Evolutionary conservation across 2,797 vertebrate genomes (phyloP).

Genomic region (Moxostoma hubbsi): DNA sequence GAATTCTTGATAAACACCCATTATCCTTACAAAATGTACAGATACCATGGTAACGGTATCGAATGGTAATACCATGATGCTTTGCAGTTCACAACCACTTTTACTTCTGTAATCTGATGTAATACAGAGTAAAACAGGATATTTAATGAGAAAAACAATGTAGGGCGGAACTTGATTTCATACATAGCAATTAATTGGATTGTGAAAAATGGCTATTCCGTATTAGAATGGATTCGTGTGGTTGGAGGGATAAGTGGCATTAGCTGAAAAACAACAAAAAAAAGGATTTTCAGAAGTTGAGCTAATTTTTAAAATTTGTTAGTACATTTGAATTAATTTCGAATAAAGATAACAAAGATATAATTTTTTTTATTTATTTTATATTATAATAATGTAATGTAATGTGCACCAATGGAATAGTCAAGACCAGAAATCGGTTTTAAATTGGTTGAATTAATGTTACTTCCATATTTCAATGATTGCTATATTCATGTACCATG

Average conservation of each 20-base stretch:
- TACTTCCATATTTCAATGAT: too few relatives aligned
- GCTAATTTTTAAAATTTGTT: too few relatives aligned
- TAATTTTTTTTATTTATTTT: too few relatives aligned
- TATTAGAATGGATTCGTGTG: neutral
- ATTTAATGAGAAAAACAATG: neutral
- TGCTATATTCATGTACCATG: too few relatives aligned
- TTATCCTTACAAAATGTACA: too few relatives aligned
- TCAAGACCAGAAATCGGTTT: too few relatives aligned
- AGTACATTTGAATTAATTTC: too few relatives aligned
- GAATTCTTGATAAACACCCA: neutral
- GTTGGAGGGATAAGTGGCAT: neutral
- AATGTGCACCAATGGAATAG: too few relatives aligned
- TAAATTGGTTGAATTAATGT: too few relatives aligned
- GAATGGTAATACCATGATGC: neutral
- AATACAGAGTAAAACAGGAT: neutral
- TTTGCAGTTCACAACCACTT: neutral
- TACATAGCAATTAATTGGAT: neutral
- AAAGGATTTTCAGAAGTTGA: neutral
- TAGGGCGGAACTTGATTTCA: neutral
- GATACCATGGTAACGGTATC: neutral
- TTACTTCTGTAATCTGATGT: neutral
- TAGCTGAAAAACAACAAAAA: neutral
- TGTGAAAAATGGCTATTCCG: neutral
- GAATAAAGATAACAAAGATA: too few relatives aligned
- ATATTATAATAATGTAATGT: too few relatives aligned